Evolutionary conservation across 1,140 invertebrate genomes (phyloP).

Genomic region (Bilobella aurantiaca): DNA sequence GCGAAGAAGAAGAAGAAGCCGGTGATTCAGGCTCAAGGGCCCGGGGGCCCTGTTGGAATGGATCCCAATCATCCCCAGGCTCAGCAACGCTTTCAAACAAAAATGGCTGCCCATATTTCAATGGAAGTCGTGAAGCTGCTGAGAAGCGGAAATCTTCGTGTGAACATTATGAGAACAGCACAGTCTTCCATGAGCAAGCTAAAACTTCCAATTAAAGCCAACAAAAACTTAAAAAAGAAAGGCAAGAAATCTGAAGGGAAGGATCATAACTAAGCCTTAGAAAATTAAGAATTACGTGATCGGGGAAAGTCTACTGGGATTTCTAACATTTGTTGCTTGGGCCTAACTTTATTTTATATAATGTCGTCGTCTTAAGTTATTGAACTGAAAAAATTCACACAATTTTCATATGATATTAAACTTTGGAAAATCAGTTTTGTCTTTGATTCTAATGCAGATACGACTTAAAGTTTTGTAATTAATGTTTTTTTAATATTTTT

Average conservation of each 20-base stretch:
- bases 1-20: constrained; percentile 23
- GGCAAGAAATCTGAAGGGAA: constrained; percentile 16
- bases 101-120: constrained; percentile 35
- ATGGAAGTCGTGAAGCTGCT: constrained; percentile 35
- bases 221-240: constrained; percentile 20
- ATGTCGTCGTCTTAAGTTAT: no score
- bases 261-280: background rate
- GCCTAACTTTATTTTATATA: background rate
- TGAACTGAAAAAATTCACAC: no score
- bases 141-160: constrained; percentile 31
- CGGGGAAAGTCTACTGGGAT: background rate
- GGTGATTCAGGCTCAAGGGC: background rate
- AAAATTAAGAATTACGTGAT: background rate
- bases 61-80: constrained; percentile 25
- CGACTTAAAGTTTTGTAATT: no score
- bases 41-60: background rate
- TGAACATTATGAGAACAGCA: constrained; percentile 33
- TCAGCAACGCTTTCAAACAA: constrained; percentile 27
- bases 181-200: constrained; percentile 31
- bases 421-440: no score
- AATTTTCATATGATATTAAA: no score
- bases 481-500: no score
- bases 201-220: constrained; percentile 31
- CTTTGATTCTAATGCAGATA: no score
- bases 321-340: no score